Percentiles rank a stretch among this genome's conserved stretches.
phyloP scores from a whole-genome alignment of 2,888 invertebrate species.

The Xestobium rufovillosum region DNA sequence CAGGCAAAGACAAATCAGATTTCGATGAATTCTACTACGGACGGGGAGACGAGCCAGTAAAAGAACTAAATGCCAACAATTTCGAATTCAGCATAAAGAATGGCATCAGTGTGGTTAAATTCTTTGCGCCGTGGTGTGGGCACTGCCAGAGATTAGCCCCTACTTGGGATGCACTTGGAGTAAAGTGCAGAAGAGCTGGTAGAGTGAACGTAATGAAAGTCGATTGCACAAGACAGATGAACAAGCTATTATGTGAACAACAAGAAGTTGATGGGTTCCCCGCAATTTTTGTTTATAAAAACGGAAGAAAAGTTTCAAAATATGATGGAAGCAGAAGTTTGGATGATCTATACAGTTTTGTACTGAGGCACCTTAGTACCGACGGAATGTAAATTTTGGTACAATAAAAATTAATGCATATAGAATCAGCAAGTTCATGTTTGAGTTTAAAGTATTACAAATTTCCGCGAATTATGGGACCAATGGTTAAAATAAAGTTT shows the following conservation, averaged over 20 bases:
- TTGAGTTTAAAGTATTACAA: too few relatives aligned
- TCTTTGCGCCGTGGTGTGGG: slow-evolving; percentile 86
- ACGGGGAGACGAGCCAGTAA: slow-evolving; percentile 4
- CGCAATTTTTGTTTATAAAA: slow-evolving; percentile 69
- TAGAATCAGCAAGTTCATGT: too few relatives aligned
- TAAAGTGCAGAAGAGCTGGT: slow-evolving; percentile 55
- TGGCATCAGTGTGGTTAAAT: slow-evolving; percentile 75
- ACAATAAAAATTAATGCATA: too few relatives aligned
- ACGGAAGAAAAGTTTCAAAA: slow-evolving; percentile 70
- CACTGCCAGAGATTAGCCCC: slow-evolving; percentile 81
- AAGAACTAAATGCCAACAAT: slow-evolving; percentile 55
- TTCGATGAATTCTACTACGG: too few relatives aligned
- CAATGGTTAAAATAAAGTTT: too few relatives aligned
- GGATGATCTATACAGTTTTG: slow-evolving; percentile 58
- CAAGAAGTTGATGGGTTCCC: slow-evolving; percentile 81
- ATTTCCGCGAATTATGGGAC: too few relatives aligned
- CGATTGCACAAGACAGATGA: slow-evolving; percentile 69
- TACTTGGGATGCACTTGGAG: slow-evolving; percentile 75
- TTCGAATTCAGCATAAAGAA: slow-evolving; percentile 64
- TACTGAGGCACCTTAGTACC: slow-evolving; percentile 49
- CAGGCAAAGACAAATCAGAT: too few relatives aligned
- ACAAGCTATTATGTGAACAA: slow-evolving; percentile 64
- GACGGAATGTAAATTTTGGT: slow-evolving; percentile 66
- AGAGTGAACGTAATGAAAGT: slow-evolving; percentile 71
- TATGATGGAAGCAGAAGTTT: slow-evolving; percentile 61